These are phyloP conservation scores for Anabacerthia variegaticeps DNA, from an alignment of 2,797 vertebrate genomes.

Conservation along the genomic window DNA sequence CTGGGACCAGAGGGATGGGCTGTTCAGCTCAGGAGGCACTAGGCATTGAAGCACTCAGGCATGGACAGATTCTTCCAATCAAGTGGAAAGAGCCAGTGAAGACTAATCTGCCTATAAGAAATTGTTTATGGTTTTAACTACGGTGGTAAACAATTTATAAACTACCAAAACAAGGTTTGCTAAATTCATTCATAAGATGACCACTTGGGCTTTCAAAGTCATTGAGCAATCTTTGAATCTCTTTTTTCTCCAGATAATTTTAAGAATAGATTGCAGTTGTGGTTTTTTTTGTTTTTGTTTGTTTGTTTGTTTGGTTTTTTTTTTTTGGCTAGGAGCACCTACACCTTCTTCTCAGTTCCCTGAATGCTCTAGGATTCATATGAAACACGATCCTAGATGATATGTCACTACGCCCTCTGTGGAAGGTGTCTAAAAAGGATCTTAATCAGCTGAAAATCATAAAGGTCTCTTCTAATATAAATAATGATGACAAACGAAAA, in stretches of 20 bases:
- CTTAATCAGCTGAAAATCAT: background rate
- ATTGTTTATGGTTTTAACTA: background rate
- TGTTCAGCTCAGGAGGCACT: background rate
- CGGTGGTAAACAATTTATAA: background rate
- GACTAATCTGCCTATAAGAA: background rate
- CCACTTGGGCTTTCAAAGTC: background rate
- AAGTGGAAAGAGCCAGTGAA: background rate
- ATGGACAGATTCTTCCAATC: background rate
- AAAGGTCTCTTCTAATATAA: background rate
- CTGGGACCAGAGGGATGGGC: background rate
- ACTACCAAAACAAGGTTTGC: background rate
- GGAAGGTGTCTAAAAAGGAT: background rate
- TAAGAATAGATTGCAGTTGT: background rate
- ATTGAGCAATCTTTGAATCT: background rate
- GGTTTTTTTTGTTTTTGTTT: background rate
- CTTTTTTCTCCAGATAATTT: background rate
- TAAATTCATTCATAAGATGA: background rate
- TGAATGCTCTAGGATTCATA: background rate
- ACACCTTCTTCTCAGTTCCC: background rate
- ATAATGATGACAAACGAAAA: background rate
- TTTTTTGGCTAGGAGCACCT: background rate
- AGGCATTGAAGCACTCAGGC: background rate
- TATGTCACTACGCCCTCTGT: background rate
- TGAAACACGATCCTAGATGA: background rate
- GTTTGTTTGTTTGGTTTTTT: background rate